Base-by-base conservation (phyloP, 1,140 invertebrate genomes). In the Asobara japonica region DNA sequence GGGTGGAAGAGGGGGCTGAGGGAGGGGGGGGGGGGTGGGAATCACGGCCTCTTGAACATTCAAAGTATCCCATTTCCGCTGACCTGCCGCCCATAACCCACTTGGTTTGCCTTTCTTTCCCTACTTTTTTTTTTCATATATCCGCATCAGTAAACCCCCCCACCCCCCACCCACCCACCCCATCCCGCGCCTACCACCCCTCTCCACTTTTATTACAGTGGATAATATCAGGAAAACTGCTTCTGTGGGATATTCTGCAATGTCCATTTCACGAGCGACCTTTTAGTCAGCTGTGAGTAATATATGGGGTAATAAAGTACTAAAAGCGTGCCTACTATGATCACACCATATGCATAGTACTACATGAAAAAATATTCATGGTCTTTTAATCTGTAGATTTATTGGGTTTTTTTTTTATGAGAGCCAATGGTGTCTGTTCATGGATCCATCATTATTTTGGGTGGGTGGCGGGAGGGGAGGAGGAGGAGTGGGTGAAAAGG, bases 291-390 rank as follows among this genome's bases (percentile, higher is more conserved):
- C 20, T 22, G 20, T 48, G 16, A 61, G 67, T 74, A 71, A 74
- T 74, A 71, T 71, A 74, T 71, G 69, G 69, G 65, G 73, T 51
- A 68, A 74, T 74, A 74, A 74, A 74, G 56, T 65, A 38, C 36
- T 41, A 45, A 74, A 71, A 67, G 69, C 64, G 69, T 74, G 67
- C 61, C 69, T 71, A 20, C 66, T 38, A 67, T 74, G 69, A 74
- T 67, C 62, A 65, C 67, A 31, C 65, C 45, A 65, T 36, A 66
- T 60, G 48, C 41, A 67, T 41, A 27, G 29, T 22, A 56, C 1
- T 22, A 22, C 22, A 8, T 56, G 6, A 56, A 10, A 51, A 56
- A 56, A 25, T 56, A n/a, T 56, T 56, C 51, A 56, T 56, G 22
- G 18, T 2, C 25, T 18, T 56, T 56, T 27, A 22, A 56, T 27